Conservation (phyloP, 2,113 vertebrate genomes). For the Aleadryas rufinucha region DNA sequence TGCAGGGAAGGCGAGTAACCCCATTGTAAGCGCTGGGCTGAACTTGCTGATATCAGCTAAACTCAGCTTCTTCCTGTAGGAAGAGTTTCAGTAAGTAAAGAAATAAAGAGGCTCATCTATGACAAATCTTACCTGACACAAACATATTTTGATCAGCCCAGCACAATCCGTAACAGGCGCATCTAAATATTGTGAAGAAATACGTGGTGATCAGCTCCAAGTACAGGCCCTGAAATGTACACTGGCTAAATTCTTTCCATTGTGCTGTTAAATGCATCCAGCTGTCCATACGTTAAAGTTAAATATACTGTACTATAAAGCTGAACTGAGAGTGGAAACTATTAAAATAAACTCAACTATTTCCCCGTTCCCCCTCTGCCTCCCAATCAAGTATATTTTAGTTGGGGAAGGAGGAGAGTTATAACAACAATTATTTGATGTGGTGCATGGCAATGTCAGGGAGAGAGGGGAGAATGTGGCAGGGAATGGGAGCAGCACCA, state of each 20-base stretch:
- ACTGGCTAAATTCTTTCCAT: slow-evolving; percentile 64
- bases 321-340: slow-evolving; percentile 67
- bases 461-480: background rate
- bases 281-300: slow-evolving; percentile 67
- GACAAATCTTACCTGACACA: slow-evolving; percentile 53
- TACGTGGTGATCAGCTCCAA: slow-evolving; percentile 47
- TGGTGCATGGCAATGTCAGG: slow-evolving; percentile 13
- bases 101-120: background rate
- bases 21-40: background rate
- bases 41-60: slow-evolving; percentile 57
- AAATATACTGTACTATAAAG: slow-evolving; percentile 70
- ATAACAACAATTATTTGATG: slow-evolving; percentile 41
- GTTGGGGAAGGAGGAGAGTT: slow-evolving; percentile 45
- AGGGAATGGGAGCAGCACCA: background rate
- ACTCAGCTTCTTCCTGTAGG: background rate
- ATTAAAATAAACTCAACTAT: slow-evolving; percentile 69
- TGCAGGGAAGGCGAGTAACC: slow-evolving; percentile 19
- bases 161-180: background rate
- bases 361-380: slow-evolving; percentile 17
- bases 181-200: slow-evolving; percentile 63
- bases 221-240: slow-evolving; percentile 54
- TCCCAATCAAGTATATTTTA: slow-evolving; percentile 59
- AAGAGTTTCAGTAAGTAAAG: slow-evolving; percentile 8
- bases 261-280: slow-evolving; percentile 70
- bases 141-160: slow-evolving; percentile 39